A percentile compares a stretch with the other conserved stretches of the same genome.
These are phyloP conservation scores for Cheilosia soror DNA, from an alignment of 2,888 invertebrate genomes.

Conservation along the genomic window DNA sequence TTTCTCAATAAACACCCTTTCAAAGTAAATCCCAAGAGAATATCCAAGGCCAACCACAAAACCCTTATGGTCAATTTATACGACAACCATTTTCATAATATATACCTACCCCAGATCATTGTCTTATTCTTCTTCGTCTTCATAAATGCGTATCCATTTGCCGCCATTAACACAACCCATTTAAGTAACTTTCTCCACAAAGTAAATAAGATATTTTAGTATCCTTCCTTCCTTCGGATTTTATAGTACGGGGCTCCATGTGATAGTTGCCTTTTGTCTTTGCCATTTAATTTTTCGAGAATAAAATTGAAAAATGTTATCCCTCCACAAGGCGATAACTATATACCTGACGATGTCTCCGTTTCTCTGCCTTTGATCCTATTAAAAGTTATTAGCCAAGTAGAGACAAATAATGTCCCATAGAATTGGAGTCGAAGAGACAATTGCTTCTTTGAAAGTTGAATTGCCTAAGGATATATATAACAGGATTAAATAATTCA, in stretches of 20 bases:
- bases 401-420: conserved; percentile 38
- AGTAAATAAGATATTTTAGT: conserved; percentile 28
- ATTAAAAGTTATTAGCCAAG: conserved; percentile 60
- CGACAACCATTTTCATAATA: neutral
- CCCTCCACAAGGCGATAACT: conserved; percentile 11
- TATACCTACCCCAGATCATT: neutral
- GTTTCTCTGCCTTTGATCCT: conserved; percentile 15
- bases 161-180: neutral
- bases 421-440: conserved; percentile 39
- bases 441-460: conserved; percentile 45
- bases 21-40: conserved; percentile 3
- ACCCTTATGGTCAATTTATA: conserved; percentile 9
- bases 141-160: conserved; percentile 1
- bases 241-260: neutral
- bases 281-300: conserved; percentile 41
- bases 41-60: conserved; percentile 17
- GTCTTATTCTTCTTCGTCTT: neutral
- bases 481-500: too few relatives aligned
- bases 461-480: neutral
- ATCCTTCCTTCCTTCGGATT: neutral
- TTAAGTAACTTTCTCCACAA: conserved; percentile 7
- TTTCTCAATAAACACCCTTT: neutral
- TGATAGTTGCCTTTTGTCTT: conserved; percentile 14
- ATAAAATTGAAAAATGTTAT: conserved; percentile 43
- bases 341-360: conserved; percentile 6